Evolutionary conservation across 2,888 invertebrate genomes (phyloP).

Genomic region (Cerceris rybyensis): DNA sequence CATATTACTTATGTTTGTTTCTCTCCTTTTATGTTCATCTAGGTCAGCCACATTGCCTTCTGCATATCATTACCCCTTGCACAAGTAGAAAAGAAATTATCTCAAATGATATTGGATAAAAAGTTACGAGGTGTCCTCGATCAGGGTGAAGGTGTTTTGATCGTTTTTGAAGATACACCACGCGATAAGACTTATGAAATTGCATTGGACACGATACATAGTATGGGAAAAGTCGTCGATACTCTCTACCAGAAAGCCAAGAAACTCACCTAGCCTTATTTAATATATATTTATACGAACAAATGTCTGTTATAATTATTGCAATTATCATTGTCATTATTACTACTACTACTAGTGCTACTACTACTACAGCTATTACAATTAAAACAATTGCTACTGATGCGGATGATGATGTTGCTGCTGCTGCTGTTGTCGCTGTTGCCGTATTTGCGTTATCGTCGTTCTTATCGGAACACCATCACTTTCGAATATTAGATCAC

Average conservation of each 20-base stretch:
- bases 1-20: background rate
- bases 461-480: too few species aligned
- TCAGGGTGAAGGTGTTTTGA: slow-evolving; percentile 98
- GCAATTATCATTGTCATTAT: slow-evolving; percentile 69
- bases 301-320: slow-evolving; percentile 76
- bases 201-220: slow-evolving; percentile 98
- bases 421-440: too few species aligned
- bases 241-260: slow-evolving; percentile 99
- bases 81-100: slow-evolving; percentile 98
- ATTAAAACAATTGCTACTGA: background rate
- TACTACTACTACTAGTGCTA: background rate
- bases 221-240: slow-evolving; percentile 99
- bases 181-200: slow-evolving; percentile 99
- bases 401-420: too few species aligned
- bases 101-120: slow-evolving; percentile 99
- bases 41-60: slow-evolving; percentile 93
- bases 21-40: slow-evolving; percentile 7
- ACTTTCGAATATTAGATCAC: too few species aligned
- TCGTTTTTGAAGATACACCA: slow-evolving; percentile 97
- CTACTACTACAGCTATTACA: background rate
- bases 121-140: slow-evolving; percentile 98
- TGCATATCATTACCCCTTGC: slow-evolving; percentile 94
- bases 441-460: too few species aligned
- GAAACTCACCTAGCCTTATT: slow-evolving; percentile 92
- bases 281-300: slow-evolving; percentile 75